Percentiles rank a stretch among this genome's conserved stretches.
Evolutionary conservation across 2,113 vertebrate species (phyloP).

Genomic region (Plecotus auritus): DNA sequence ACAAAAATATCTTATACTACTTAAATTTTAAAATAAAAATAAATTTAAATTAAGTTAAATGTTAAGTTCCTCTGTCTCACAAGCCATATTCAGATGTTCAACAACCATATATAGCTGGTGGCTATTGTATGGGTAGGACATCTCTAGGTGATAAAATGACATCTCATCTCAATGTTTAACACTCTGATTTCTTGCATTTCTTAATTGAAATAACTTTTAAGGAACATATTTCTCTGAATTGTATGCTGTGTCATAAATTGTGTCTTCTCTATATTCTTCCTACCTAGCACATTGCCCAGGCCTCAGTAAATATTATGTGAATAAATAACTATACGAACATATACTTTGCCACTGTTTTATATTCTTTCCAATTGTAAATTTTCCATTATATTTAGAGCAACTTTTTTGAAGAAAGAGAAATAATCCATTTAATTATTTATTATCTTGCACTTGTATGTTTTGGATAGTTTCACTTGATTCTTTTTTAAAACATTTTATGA

Average conservation of each 20-base stretch:
- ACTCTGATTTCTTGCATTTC: background rate
- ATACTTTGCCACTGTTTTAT: background rate
- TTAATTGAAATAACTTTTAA: background rate
- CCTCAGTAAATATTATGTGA: background rate
- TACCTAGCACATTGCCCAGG: background rate
- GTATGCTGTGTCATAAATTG: background rate
- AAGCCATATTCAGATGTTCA: background rate
- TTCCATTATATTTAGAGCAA: background rate
- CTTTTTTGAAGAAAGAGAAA: background rate
- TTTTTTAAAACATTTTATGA: background rate
- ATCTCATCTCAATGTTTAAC: background rate
- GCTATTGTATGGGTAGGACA: background rate
- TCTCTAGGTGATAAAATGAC: background rate
- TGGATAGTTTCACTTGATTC: background rate
- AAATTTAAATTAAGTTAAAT: background rate
- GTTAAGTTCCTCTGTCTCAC: background rate
- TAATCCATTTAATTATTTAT: background rate
- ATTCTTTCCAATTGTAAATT: background rate
- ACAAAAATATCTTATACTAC: background rate
- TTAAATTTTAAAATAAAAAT: background rate
- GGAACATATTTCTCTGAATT: background rate
- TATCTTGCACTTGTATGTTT: background rate
- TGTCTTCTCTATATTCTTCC: background rate
- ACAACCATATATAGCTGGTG: background rate
- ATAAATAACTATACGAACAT: background rate